Evolutionary conservation across 2,888 invertebrate genomes (phyloP).

Genomic region (Athripsodes cinereus): DNA sequence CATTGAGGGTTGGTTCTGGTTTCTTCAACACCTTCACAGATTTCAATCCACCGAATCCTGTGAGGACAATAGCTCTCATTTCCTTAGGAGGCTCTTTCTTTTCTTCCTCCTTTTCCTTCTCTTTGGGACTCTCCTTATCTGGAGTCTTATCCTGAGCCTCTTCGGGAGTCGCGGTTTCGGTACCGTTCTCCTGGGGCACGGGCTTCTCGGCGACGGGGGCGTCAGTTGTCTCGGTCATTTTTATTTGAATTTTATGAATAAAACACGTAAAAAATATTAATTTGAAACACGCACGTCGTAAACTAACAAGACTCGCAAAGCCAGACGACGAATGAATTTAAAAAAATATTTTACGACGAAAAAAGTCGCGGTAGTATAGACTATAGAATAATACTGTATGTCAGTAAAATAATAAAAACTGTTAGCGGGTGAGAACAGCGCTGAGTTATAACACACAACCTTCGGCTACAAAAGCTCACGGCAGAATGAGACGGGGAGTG

Average conservation of each 20-base stretch:
- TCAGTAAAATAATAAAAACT: conserved; percentile 5
- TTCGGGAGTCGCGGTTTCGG: conserved; percentile 42
- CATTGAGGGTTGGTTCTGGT: conserved; percentile 64
- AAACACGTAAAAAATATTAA: not conserved
- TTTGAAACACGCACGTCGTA: not conserved
- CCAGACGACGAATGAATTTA: conserved; percentile 1
- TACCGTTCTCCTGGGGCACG: conserved; percentile 47
- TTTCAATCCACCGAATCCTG: conserved; percentile 81
- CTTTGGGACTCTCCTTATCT: conserved; percentile 40
- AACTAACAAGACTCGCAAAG: not conserved
- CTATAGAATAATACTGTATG: not conserved
- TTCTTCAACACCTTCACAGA: conserved; percentile 77
- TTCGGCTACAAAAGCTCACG: conserved; percentile 11
- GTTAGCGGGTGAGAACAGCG: not conserved
- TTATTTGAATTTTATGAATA: conserved; percentile 3
- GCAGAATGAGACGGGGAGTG: conserved; percentile 14
- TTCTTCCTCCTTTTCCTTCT: conserved; percentile 39
- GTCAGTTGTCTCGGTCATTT: conserved; percentile 51
- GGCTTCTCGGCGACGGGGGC: conserved; percentile 40
- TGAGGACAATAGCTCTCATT: conserved; percentile 79
- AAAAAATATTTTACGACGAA: not conserved
- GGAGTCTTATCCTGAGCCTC: conserved; percentile 50
- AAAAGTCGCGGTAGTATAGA: not conserved
- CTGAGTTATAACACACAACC: conserved; percentile 9
- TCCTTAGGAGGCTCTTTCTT: conserved; percentile 63